A percentile compares a stretch with the other conserved stretches of the same genome.
Conservation (phyloP, 2,797 vertebrate genomes). For the Gallirallus australis region DNA sequence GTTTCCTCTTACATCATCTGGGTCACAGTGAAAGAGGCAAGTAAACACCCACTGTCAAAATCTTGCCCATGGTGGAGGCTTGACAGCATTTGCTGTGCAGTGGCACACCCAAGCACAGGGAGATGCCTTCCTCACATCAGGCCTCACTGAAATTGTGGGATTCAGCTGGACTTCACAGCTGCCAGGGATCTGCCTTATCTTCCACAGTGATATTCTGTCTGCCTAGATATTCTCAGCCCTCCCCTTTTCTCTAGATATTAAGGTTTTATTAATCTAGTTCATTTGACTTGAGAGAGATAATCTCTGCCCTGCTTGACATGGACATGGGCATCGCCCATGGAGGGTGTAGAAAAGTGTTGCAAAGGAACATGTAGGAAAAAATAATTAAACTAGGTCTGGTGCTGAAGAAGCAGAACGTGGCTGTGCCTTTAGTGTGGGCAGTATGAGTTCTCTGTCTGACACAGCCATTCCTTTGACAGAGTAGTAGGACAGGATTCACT, state of each 20-base stretch:
- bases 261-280: background rate
- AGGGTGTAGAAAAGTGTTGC: background rate
- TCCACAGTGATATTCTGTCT: background rate
- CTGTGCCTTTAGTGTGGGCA: background rate
- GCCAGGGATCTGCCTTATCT: background rate
- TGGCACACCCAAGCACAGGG: background rate
- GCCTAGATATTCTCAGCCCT: background rate
- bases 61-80: background rate
- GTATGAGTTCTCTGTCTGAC: background rate
- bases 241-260: background rate
- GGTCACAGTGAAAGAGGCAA: constrained; percentile 91
- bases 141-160: background rate
- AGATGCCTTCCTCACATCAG: background rate
- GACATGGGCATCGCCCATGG: background rate
- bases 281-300: background rate
- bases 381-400: background rate
- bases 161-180: background rate
- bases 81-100: background rate
- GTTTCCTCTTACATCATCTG: constrained; percentile 94
- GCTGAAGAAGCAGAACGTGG: background rate
- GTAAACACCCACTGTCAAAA: constrained; percentile 19
- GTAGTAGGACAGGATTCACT: background rate
- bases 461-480: background rate
- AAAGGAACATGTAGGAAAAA: background rate
- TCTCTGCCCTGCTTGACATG: background rate